These are phyloP conservation scores for Leptothorax acervorum DNA, from an alignment of 2,888 invertebrate species.

Conservation along the genomic window DNA sequence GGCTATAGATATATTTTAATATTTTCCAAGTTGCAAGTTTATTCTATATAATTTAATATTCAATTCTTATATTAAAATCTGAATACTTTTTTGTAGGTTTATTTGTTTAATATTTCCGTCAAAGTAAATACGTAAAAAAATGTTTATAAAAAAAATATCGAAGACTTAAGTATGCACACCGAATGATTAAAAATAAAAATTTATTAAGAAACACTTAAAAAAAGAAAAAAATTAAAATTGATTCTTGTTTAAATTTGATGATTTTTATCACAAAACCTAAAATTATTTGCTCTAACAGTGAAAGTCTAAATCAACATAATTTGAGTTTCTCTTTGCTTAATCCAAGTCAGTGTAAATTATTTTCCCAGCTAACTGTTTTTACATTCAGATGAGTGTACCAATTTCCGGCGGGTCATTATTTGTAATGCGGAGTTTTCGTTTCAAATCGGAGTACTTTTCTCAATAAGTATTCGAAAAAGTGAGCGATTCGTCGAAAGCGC, in stretches of 20 bases:
- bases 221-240: neutral
- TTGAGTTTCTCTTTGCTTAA: neutral
- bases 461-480: conserved; percentile 1
- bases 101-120: neutral
- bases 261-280: neutral
- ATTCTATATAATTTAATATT: neutral
- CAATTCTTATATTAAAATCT: neutral
- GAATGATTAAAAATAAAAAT: neutral
- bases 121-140: neutral
- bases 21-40: neutral
- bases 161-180: neutral
- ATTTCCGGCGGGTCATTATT: neutral
- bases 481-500: conserved; percentile 31
- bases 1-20: neutral
- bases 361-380: neutral
- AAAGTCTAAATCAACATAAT: neutral
- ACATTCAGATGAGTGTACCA: neutral
- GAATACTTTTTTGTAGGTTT: neutral
- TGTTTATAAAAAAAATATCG: neutral
- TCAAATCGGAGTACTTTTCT: conserved; percentile 18
- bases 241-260: neutral
- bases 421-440: neutral
- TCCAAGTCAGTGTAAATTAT: neutral
- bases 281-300: neutral
- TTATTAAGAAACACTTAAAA: neutral